Base-by-base conservation (phyloP, 1,140 invertebrate species). In the Papilio xuthus region DNA sequence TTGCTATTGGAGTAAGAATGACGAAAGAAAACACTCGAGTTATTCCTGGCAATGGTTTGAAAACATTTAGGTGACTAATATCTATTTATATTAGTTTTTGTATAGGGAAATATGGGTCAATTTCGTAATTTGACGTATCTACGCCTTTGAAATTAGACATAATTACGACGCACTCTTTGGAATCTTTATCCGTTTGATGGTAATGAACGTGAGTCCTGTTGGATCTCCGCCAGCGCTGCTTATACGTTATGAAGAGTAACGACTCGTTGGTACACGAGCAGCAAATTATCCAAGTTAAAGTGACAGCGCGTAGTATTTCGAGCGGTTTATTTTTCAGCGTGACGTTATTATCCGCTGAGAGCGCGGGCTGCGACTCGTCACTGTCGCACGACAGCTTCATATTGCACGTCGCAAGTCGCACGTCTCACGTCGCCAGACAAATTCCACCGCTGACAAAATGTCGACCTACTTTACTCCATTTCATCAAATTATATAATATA, bases 351-450 rank as follows among this genome's bases (percentile, higher is more conserved):
- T 77, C 81, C 81, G 79, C 76, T 20, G 80, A 86, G 83, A 85
- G 86, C 87, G 88, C 88, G 76, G 82, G 83, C 74, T 84, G 84
- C 74, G 71, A 67, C 80, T 86, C 85, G 81, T 89, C 89, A 88
- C 85, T 84, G 88, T 88, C 83, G 83, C 81, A 60, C 86, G 23
- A 15, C 1, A 13, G 85, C 84, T 81, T 86, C 85, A 87, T 87
- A 81, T 84, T 83, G 50, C 50, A 53, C 15, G 50, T n/a, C 8
- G 50, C 77, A 84, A 86, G 81, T 84, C 83, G 50, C 50, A 53
- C 15, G 50, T n/a, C 8, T 18, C 77, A 84, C 78, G 67, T 70
- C 60, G 50, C 56, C 53, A 76, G 53, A 83, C 82, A 81, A 82
- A 86, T 82, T 84, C 82, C 80, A 73, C 72, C 18, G 63, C 60